Evolutionary conservation across 2,113 vertebrate species (phyloP).

Genomic region (Noturus placidus): DNA sequence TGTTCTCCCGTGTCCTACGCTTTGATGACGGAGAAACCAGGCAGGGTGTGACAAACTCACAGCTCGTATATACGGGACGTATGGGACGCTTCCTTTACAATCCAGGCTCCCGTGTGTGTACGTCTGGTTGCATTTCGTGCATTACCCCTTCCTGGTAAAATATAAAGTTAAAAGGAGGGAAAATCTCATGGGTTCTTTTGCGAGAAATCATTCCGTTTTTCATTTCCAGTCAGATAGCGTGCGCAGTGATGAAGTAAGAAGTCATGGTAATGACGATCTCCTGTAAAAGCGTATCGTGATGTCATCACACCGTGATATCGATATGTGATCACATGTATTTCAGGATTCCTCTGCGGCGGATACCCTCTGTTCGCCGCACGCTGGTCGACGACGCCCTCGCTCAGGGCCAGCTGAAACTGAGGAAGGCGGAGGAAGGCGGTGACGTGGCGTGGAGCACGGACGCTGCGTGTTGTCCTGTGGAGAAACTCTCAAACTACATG

Average conservation of each 20-base stretch:
- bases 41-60: no score
- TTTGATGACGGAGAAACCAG: no score
- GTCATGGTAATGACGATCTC: not conserved
- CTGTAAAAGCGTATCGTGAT: not conserved
- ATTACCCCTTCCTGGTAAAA: no score
- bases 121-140: no score
- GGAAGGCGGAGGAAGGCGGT: conserved; percentile 20
- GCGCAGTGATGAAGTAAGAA: not conserved
- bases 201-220: no score
- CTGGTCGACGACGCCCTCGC: conserved; percentile 66
- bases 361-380: conserved; percentile 59
- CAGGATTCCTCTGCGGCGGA: conserved; percentile 78
- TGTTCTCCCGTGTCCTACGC: no score
- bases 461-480: conserved; percentile 50
- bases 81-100: no score
- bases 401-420: conserved; percentile 59
- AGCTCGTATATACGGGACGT: no score
- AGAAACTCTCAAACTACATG: conserved; percentile 81
- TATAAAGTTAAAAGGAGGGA: no score
- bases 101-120: no score
- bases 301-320: not conserved
- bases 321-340: not conserved
- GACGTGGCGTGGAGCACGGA: not conserved
- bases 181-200: no score
- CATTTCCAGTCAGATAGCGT: no score